Evolutionary conservation across 1,140 invertebrate genomes (phyloP), one percentile per base, ranked within the genome.

Genomic region (Eueides isabella): DNA sequence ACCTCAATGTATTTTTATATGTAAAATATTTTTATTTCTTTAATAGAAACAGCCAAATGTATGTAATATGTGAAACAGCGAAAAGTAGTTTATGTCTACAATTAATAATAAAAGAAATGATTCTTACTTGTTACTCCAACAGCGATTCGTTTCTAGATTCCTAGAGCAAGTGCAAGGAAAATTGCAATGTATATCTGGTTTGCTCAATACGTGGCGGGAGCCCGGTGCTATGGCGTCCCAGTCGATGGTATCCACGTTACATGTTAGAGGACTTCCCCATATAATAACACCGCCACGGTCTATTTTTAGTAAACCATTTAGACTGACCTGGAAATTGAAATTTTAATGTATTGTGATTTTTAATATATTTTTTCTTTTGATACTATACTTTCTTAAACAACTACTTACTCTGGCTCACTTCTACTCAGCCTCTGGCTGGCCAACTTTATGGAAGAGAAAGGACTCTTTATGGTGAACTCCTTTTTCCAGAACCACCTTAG

Each of bases 181-280:
- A 7, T 76, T 84, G 62, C 89, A 91, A 0, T 78, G 67, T 0
- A 55, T 74, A 2, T 87, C 83, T 2, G 81, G 67, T 0, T 75
- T 68, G 5, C 74, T 76, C 2, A 92, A 76, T 2, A 90, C 82
- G 35, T 86, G 89, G 7, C 89, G 80, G 76, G 95, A 91, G 19
- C 91, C 93, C 1, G 90, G 94, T 3, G 95, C 95, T 38, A 98
- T 96, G 29, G 92, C 80, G 62, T 95, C 93, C 98, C 98, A 99
- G 81, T 98, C 95, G n/a, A 99, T 95, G 0, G 97, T 97, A 70
- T 97, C 94, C 30, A 96, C 95, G 89, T 96, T 98, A 87, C 98
- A 98, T 0, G 98, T 94, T 28, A 95, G 93, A 0, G 96, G 95
- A 85, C 97, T 97, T 78, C 96, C 96, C 78, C 96, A 96, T 44